Conservation (phyloP, 92 coral and sea anemone species). For the Epizoanthus illoricatus region DNA sequence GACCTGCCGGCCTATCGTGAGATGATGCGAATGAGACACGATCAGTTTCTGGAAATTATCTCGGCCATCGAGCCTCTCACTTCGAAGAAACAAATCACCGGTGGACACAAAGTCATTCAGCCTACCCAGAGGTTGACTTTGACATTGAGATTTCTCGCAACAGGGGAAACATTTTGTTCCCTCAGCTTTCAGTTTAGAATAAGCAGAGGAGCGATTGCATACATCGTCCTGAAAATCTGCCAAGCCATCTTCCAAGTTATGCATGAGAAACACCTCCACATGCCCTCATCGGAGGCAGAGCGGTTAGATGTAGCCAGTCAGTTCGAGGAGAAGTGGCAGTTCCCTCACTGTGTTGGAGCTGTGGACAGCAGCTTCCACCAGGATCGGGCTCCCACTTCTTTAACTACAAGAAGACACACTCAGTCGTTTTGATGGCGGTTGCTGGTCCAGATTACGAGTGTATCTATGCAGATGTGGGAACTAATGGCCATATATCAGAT, state of each 20-base stretch:
- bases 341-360: slow-evolving; percentile 19
- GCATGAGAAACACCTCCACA: not conserved
- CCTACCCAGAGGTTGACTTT: slow-evolving; percentile 21
- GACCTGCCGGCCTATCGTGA: slow-evolving; percentile 10
- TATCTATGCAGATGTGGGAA: slow-evolving; percentile 36
- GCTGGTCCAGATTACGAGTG: slow-evolving; percentile 42
- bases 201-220: slow-evolving; percentile 35
- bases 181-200: slow-evolving; percentile 50
- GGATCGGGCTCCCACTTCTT: slow-evolving; percentile 41
- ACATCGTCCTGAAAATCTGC: slow-evolving; percentile 34
- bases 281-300: not conserved
- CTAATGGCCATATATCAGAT: slow-evolving; percentile 35
- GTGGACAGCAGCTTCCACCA: slow-evolving; percentile 40
- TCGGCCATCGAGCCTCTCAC: slow-evolving; percentile 8
- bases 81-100: not conserved
- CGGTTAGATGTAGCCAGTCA: slow-evolving; percentile 1
- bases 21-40: slow-evolving; percentile 30
- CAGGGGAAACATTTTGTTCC: slow-evolving; percentile 51
- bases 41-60: not conserved
- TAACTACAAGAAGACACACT: slow-evolving; percentile 46
- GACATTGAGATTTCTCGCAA: slow-evolving; percentile 46
- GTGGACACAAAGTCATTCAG: slow-evolving; percentile 21
- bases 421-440: slow-evolving; percentile 39
- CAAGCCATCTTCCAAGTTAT: not conserved
- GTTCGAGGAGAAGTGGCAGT: slow-evolving; percentile 30